These are phyloP conservation scores for Cryptocheilus praepositus DNA, from an alignment of 2,888 invertebrate genomes.

Conservation along the genomic window DNA sequence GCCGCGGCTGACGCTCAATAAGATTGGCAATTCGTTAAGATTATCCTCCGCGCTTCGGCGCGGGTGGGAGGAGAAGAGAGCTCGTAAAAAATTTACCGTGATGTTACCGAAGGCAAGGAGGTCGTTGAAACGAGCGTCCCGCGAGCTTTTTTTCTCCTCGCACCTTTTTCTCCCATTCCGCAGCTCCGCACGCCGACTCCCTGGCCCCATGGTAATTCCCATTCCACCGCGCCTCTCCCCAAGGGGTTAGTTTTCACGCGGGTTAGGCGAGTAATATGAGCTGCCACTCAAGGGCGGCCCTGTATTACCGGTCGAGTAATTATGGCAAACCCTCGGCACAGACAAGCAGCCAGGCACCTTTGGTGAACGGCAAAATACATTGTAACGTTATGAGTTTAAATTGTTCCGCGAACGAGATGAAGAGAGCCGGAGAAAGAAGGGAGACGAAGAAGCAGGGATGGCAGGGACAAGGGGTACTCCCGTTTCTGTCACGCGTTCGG, in stretches of 20 bases:
- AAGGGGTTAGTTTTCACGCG: slow-evolving; percentile 70
- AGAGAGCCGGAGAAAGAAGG: neutral
- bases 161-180: slow-evolving; percentile 19
- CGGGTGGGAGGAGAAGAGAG: slow-evolving; percentile 2
- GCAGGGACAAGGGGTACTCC: slow-evolving; percentile 9
- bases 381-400: slow-evolving; percentile 62
- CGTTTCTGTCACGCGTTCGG: slow-evolving; percentile 34
- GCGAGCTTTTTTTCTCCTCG: slow-evolving; percentile 38
- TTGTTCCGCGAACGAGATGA: slow-evolving; percentile 51
- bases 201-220: slow-evolving; percentile 51
- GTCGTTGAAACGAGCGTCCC: slow-evolving; percentile 44
- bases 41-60: slow-evolving; percentile 3
- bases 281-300: slow-evolving; percentile 71
- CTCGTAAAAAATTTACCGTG: slow-evolving; percentile 33
- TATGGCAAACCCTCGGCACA: slow-evolving; percentile 62
- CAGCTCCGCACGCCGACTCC: slow-evolving; percentile 22
- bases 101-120: slow-evolving; percentile 35
- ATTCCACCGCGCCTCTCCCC: slow-evolving; percentile 53
- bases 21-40: slow-evolving; percentile 27
- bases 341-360: slow-evolving; percentile 38
- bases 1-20: slow-evolving; percentile 1
- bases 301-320: slow-evolving; percentile 70
- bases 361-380: slow-evolving; percentile 48
- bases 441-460: neutral
- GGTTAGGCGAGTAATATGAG: slow-evolving; percentile 71